Conservation (phyloP, 2,113 vertebrate genomes). For the Isichthys henryi region DNA sequence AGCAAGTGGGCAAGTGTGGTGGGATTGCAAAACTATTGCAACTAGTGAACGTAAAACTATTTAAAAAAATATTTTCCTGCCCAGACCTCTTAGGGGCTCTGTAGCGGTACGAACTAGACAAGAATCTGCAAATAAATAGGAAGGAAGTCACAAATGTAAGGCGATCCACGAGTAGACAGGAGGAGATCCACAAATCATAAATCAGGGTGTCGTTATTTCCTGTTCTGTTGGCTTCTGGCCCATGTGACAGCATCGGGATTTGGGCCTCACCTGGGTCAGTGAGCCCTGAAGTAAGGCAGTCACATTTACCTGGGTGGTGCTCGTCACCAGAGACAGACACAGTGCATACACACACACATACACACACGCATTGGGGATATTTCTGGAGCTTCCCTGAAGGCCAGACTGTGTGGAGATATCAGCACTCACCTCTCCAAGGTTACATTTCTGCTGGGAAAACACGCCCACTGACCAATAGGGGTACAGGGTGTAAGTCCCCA, state of each 20-base stretch:
- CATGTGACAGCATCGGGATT: not conserved
- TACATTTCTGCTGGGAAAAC: not conserved
- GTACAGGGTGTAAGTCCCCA: not conserved
- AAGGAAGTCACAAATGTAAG: too few species aligned
- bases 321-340: not conserved
- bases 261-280: not conserved
- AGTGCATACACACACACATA: not conserved
- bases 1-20: too few species aligned
- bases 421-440: not conserved
- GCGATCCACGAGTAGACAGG: too few species aligned
- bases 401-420: not conserved
- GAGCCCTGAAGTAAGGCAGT: not conserved
- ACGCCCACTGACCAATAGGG: not conserved
- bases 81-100: too few species aligned
- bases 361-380: not conserved
- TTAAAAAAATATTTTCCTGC: too few species aligned
- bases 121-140: too few species aligned
- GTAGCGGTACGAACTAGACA: too few species aligned
- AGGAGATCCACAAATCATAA: not conserved
- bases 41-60: too few species aligned
- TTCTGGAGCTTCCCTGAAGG: not conserved
- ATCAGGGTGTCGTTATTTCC: not conserved
- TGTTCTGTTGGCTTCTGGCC: not conserved
- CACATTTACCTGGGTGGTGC: not conserved
- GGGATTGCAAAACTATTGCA: too few species aligned